A percentile compares a stretch with the other conserved stretches of the same genome.
Evolutionary conservation across 2,797 vertebrate species (phyloP).

Genomic region (Serranus cabrilla): DNA sequence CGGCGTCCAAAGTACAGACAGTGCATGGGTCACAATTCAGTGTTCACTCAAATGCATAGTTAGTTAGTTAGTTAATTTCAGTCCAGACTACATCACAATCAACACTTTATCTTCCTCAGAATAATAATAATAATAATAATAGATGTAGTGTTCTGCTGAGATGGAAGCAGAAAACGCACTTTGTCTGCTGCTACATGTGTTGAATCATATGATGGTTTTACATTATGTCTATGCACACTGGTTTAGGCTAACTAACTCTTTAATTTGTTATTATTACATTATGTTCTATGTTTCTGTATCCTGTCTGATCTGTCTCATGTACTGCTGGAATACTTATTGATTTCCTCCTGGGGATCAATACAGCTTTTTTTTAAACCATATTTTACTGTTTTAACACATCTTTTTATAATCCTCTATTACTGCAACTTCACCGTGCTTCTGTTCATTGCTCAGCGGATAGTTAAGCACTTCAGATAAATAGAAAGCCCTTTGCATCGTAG

Average conservation of each 20-base stretch:
- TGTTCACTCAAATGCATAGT: constrained; percentile 77
- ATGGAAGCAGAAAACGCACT: constrained; percentile 10
- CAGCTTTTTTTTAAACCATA: too few species aligned
- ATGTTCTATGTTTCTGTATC: neutral
- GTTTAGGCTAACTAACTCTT: neutral
- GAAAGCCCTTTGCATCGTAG: constrained; percentile 34
- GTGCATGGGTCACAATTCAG: constrained; percentile 58
- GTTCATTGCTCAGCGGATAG: constrained; percentile 34
- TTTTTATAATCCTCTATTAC: neutral
- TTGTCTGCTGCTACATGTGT: constrained; percentile 16
- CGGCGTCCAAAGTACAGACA: constrained; percentile 51
- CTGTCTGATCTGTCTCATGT: neutral
- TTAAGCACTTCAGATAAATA: constrained; percentile 41
- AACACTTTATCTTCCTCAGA: constrained; percentile 14
- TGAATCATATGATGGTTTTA: constrained; percentile 19
- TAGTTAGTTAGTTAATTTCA: constrained; percentile 50
- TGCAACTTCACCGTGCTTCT: constrained; percentile 40
- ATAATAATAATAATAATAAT: neutral
- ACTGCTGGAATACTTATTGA: neutral
- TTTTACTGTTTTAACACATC: neutral
- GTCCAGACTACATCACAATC: constrained; percentile 14
- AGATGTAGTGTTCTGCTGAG: constrained; percentile 6
- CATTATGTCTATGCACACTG: constrained; percentile 4
- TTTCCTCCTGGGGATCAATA: neutral
- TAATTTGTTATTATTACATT: neutral